phyloP scores from a whole-genome alignment of 2,797 vertebrate genomes.

The Threskiornis aethiopicus region DNA sequence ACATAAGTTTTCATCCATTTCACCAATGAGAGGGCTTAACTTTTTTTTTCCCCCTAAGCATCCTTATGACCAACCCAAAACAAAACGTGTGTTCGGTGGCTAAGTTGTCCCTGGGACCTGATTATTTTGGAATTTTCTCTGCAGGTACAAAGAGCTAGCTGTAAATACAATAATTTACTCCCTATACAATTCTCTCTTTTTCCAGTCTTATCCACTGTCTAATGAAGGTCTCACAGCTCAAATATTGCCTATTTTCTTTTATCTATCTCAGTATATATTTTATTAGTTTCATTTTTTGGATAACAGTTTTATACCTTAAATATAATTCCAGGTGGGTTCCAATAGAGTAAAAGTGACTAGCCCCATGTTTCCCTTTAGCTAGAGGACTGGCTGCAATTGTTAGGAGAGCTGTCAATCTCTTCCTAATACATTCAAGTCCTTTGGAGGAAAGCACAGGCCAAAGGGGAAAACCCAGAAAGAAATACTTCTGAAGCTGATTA shows the following conservation, averaged over 20 bases:
- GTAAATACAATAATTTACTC: constrained; percentile 41
- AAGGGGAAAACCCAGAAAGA: constrained; percentile 25
- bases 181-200: not conserved
- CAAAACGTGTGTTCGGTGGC: not conserved
- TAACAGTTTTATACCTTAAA: constrained; percentile 36
- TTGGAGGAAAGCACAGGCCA: constrained; percentile 28
- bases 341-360: not conserved
- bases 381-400: not conserved
- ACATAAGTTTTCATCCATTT: not conserved
- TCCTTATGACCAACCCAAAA: not conserved
- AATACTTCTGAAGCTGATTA: constrained; percentile 42
- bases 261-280: not conserved
- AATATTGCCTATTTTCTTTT: not conserved
- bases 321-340: constrained; percentile 2
- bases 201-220: not conserved
- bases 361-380: not conserved
- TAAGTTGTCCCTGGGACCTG: not conserved
- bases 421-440: constrained; percentile 32
- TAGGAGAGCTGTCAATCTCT: constrained; percentile 54
- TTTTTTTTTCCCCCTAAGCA: not conserved
- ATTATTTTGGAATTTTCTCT: constrained; percentile 33
- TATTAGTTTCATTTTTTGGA: constrained; percentile 19
- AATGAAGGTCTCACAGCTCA: constrained; percentile 28
- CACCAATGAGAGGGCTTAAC: not conserved
- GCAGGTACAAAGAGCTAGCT: not conserved